A percentile compares a stretch with the other conserved stretches of the same genome.
Conservation (phyloP, 2,113 vertebrate species). For the Hemiscyllium ocellatum region DNA sequence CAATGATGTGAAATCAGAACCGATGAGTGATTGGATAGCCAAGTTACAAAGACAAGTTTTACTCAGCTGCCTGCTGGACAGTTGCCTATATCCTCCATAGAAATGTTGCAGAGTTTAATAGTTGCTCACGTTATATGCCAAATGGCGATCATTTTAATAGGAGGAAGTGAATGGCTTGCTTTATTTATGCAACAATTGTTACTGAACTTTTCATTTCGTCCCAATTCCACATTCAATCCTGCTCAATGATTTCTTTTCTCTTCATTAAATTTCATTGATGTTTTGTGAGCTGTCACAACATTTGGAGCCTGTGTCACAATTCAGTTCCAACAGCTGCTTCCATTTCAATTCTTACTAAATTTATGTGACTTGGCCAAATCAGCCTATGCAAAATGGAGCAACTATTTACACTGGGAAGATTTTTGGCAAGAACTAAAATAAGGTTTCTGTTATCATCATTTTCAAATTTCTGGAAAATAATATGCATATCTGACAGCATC, state of each 20-base stretch:
- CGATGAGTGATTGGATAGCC: neutral
- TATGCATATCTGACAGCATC: neutral
- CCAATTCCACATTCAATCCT: neutral
- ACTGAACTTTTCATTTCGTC: neutral
- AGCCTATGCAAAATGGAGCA: slow-evolving; percentile 2
- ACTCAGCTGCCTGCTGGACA: neutral
- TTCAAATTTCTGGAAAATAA: slow-evolving; percentile 1
- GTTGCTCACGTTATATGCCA: neutral
- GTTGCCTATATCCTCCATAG: neutral
- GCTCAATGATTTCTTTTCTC: neutral
- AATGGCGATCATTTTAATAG: neutral
- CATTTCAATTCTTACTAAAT: slow-evolving; percentile 14
- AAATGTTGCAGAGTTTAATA: neutral
- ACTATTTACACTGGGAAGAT: neutral
- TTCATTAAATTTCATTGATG: neutral
- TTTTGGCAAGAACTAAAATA: neutral
- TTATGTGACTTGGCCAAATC: neutral
- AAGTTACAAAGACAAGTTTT: neutral
- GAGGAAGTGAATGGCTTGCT: neutral
- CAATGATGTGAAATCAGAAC: neutral
- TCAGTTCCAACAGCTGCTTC: neutral
- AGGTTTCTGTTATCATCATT: neutral
- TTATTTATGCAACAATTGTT: neutral
- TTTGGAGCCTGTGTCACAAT: neutral
- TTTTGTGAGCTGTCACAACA: neutral